These are phyloP conservation scores for Poeciliopsis infans DNA, from an alignment of 2,797 vertebrate genomes.

Conservation along the genomic window DNA sequence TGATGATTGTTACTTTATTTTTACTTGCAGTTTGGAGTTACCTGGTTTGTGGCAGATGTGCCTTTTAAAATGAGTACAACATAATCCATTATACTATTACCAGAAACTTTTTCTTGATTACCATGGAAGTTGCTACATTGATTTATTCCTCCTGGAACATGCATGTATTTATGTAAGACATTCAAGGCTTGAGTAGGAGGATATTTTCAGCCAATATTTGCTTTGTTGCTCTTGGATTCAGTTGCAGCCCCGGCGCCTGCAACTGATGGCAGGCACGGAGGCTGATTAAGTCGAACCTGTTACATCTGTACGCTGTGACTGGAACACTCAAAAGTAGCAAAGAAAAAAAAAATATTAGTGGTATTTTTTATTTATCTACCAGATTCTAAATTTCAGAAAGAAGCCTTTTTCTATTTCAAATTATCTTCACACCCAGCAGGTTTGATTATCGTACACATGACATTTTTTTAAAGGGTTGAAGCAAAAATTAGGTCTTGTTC, in stretches of 20 bases:
- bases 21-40: background rate
- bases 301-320: background rate
- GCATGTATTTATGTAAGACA: background rate
- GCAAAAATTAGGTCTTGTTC: background rate
- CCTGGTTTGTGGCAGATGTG: background rate
- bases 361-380: background rate
- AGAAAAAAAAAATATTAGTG: background rate
- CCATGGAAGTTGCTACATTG: background rate
- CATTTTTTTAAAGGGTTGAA: background rate
- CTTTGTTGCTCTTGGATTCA: background rate
- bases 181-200: background rate
- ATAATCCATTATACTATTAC: background rate
- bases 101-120: background rate
- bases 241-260: no score
- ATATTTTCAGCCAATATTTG: background rate
- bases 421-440: background rate
- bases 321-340: background rate
- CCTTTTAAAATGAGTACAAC: background rate
- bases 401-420: background rate
- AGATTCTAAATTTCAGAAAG: background rate
- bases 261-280: background rate
- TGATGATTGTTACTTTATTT: background rate
- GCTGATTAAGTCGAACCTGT: background rate
- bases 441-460: background rate
- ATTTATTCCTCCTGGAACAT: background rate